Evolutionary conservation across 2,888 invertebrate genomes (phyloP).

Genomic region (Anarsia innoxiella): DNA sequence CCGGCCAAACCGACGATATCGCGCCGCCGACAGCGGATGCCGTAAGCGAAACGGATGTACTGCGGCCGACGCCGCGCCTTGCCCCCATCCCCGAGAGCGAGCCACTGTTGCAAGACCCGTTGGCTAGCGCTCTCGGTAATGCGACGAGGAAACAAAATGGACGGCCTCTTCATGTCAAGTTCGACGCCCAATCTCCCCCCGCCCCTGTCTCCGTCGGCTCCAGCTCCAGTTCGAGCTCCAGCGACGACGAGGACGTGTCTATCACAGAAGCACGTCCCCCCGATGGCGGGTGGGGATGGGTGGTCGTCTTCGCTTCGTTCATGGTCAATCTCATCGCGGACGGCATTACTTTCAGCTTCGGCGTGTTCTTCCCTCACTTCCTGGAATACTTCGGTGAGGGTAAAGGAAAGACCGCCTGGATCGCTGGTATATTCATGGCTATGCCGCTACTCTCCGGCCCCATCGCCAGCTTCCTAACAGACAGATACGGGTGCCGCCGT

Average conservation of each 20-base stretch:
- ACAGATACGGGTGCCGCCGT: constrained; percentile 86
- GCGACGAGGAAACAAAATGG: constrained; percentile 43
- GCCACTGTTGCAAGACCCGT: constrained; percentile 46
- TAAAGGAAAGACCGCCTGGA: constrained; percentile 91
- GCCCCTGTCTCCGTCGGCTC: constrained; percentile 52
- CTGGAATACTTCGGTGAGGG: constrained; percentile 88
- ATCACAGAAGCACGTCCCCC: constrained; percentile 83
- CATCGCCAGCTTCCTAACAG: constrained; percentile 87
- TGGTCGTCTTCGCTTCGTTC: constrained; percentile 91
- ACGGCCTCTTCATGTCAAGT: constrained; percentile 75
- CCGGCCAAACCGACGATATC: constrained; percentile 49
- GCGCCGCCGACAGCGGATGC: constrained; percentile 35
- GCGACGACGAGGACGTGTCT: constrained; percentile 77
- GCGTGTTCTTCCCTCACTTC: constrained; percentile 91
- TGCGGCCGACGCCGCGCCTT: constrained; percentile 53
- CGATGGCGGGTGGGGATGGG: constrained; percentile 96
- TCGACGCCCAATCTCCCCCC: constrained; percentile 67
- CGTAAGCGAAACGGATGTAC: constrained; percentile 51
- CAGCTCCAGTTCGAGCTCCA: constrained; percentile 72
- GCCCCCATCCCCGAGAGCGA: constrained; percentile 60
- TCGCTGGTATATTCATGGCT: constrained; percentile 93
- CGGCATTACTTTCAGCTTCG: constrained; percentile 94
- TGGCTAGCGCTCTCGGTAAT: constrained; percentile 29
- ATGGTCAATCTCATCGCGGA: constrained; percentile 93
- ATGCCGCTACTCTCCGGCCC: constrained; percentile 92